Conservation (phyloP, 1,140 invertebrate genomes). For the Reticulitermes speratus region DNA sequence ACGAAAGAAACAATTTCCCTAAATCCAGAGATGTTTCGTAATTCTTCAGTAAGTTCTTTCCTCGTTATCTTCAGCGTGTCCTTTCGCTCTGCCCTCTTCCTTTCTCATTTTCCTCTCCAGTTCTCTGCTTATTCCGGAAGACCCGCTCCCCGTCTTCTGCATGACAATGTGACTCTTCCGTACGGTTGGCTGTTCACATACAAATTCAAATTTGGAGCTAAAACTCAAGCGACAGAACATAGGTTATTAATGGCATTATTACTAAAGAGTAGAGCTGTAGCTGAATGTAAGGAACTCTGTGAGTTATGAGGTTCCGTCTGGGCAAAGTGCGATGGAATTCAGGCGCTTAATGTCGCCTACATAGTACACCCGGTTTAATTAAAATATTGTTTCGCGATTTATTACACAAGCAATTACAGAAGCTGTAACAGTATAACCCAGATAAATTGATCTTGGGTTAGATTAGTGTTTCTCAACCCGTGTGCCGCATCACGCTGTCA, state of each 20-base stretch:
- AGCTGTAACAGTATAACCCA: not conserved
- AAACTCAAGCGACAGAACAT: not conserved
- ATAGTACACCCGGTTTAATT: not conserved
- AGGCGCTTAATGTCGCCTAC: not conserved
- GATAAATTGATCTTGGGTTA: not conserved
- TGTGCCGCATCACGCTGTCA: too few relatives aligned
- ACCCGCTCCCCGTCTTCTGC: not conserved
- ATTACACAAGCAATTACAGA: not conserved
- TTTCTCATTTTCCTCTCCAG: not conserved
- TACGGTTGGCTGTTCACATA: not conserved
- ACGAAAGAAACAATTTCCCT: too few relatives aligned
- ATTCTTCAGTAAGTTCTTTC: not conserved
- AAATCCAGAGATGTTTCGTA: not conserved
- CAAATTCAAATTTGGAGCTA: conserved; percentile 11
- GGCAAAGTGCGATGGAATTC: not conserved
- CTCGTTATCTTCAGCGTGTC: not conserved
- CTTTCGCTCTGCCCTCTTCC: not conserved
- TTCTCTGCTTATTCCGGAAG: too few relatives aligned
- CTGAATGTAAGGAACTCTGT: not conserved
- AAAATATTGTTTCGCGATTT: conserved; percentile 3
- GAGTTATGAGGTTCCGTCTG: not conserved
- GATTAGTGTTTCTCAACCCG: not conserved
- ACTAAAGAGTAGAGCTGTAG: not conserved
- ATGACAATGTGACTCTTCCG: not conserved
- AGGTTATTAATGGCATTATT: conserved; percentile 17